Evolutionary conservation across 2,113 vertebrate genomes (phyloP).

Genomic region (Catharus minimus): DNA sequence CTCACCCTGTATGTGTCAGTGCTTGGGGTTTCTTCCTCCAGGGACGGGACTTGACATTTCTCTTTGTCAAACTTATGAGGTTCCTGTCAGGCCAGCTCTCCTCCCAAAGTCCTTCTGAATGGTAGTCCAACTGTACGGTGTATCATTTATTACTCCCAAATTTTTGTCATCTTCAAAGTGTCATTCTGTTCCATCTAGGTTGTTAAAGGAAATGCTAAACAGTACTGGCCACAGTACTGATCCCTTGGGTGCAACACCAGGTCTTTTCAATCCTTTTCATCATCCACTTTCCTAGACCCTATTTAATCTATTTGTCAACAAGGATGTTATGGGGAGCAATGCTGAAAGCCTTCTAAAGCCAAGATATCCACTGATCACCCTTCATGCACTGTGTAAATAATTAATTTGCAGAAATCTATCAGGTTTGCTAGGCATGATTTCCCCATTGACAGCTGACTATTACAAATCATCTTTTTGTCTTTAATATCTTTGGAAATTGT

Average conservation of each 20-base stretch:
- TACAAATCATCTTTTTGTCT: background rate
- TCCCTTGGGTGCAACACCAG: background rate
- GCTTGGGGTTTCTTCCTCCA: background rate
- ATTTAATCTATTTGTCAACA: background rate
- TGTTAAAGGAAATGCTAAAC: background rate
- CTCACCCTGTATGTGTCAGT: background rate
- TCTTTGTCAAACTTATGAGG: background rate
- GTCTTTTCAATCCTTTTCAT: background rate
- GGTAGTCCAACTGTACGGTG: background rate
- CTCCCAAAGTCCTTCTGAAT: background rate
- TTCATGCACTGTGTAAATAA: background rate
- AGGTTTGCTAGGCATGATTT: background rate
- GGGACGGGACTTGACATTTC: background rate
- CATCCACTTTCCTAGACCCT: background rate
- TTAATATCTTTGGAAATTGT: background rate
- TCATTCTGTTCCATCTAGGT: background rate
- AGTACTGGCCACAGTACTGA: background rate
- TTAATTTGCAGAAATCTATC: background rate
- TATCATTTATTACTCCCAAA: background rate
- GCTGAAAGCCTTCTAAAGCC: background rate
- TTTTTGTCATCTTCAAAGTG: background rate
- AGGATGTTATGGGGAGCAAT: background rate
- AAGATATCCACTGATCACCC: background rate
- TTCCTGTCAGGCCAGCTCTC: background rate
- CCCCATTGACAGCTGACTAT: background rate